Percentiles rank a stretch among this genome's conserved stretches.
Evolutionary conservation across 2,888 invertebrate genomes (phyloP).

Genomic region (Adela reaumurella): DNA sequence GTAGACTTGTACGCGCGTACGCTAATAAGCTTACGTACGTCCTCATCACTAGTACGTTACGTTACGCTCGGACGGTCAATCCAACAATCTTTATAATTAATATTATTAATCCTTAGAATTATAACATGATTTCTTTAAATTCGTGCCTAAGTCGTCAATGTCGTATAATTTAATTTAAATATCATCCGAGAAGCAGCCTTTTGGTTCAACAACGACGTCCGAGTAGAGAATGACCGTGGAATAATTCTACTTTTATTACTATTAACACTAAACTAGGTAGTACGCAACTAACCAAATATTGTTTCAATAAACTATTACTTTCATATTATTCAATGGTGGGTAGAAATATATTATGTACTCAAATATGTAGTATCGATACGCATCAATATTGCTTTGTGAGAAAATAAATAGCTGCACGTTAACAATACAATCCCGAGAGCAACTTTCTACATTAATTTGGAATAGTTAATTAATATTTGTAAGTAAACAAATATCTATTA

Average conservation of each 20-base stretch:
- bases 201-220: slow-evolving; percentile 42
- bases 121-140: slow-evolving; percentile 50
- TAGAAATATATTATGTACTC: slow-evolving; percentile 31
- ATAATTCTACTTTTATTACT: slow-evolving; percentile 40
- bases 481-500: slow-evolving; percentile 21
- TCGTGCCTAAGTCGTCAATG: slow-evolving; percentile 49
- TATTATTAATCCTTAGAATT: slow-evolving; percentile 35
- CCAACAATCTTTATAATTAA: slow-evolving; percentile 41
- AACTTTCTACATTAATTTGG: slow-evolving; percentile 15
- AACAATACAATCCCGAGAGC: slow-evolving; percentile 26
- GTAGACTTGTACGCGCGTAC: slow-evolving; percentile 17
- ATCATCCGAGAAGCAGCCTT: slow-evolving; percentile 54
- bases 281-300: slow-evolving; percentile 40
- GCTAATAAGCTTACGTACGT: slow-evolving; percentile 17
- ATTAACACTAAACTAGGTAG: slow-evolving; percentile 44
- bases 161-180: slow-evolving; percentile 31
- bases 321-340: slow-evolving; percentile 38
- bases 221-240: slow-evolving; percentile 51
- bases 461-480: slow-evolving; percentile 34
- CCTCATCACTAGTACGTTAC: slow-evolving; percentile 42
- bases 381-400: slow-evolving; percentile 47
- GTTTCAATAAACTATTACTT: slow-evolving; percentile 25
- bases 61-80: slow-evolving; percentile 53
- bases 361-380: slow-evolving; percentile 27
- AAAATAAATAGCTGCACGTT: slow-evolving; percentile 15